Conservation (phyloP, 2,888 invertebrate genomes). For the Ormia ochracea region DNA sequence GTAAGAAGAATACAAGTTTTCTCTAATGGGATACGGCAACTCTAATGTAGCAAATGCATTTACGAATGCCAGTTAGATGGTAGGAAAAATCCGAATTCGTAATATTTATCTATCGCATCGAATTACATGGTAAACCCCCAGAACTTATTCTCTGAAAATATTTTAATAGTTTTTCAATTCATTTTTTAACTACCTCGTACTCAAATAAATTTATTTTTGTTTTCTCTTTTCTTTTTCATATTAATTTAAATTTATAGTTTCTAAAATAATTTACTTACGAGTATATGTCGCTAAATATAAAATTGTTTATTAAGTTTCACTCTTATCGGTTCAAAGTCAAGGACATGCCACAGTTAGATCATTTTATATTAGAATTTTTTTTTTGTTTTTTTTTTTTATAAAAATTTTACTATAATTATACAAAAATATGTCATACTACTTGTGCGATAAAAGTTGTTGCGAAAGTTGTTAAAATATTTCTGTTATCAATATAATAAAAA, state of each 20-base stretch:
- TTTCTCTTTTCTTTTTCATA: background rate
- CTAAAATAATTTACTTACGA: background rate
- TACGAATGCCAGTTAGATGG: too few species aligned
- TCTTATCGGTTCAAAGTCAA: conserved; percentile 1
- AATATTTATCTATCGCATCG: too few species aligned
- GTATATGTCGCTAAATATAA: background rate
- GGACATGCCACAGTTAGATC: background rate
- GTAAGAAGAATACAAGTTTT: too few species aligned
- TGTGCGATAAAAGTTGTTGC: background rate
- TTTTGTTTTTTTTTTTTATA: background rate
- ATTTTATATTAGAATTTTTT: background rate
- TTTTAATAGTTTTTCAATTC: too few species aligned
- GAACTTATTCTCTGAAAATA: too few species aligned
- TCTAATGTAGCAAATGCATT: too few species aligned
- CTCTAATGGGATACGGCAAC: too few species aligned
- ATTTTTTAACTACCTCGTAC: background rate
- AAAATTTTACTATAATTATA: background rate
- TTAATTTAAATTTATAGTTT: background rate
- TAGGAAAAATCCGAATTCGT: too few species aligned
- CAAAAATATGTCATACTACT: background rate
- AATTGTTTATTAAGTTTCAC: background rate
- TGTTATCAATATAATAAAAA: background rate
- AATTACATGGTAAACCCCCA: too few species aligned
- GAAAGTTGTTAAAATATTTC: background rate
- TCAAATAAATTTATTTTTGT: background rate